Evolutionary conservation across 2,888 invertebrate species (phyloP), one percentile per base, ranked within the genome.

Genomic region (Mythimna loreyi): DNA sequence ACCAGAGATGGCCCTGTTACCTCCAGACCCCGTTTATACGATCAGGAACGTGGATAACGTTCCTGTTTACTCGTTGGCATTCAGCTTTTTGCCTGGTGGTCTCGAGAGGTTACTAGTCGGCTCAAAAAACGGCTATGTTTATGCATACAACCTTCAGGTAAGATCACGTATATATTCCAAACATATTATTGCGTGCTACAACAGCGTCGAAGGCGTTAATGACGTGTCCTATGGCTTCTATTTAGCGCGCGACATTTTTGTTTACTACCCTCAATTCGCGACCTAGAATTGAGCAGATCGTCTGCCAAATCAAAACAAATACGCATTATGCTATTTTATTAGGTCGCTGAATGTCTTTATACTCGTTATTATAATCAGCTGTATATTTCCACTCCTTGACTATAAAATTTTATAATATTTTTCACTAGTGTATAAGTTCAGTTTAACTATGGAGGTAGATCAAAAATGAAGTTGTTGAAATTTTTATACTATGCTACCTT

Each of bases 121-220:
- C 72, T 97, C 97, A 43, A 96, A 97, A 89, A 97, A 96, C 90
- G 98, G 98, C 83, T 97, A 96, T 86, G 96, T 98, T 83, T 97
- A 97, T 92, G 96, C 97, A 89, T 98, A 98, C 97, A 97, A 98
- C 94, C 96, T 98, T 90, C 97, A 97, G 96, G 98, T 98, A 94
- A 94, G 94, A 85, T 88, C 85, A 87, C 73, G 78, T 86, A 62
- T 30, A 72, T 87, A 87, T 91, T 90, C 82, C 83, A 87, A 88
- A 86, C 81, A 89, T 89, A 83, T 82, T 82, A 81, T 89, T 84
- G 83, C 78, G 78, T 76, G 82, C 80, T 77, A 66, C 57, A 81
- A 85, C 82, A 90, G 82, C 88, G 89, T 80, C 85, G 74, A 79
- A 86, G 78, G 67, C 43, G 59, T 28, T 62, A 73, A 69, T 81